Conservation (phyloP, 1,140 invertebrate species). For the Lepidurus packardi region DNA sequence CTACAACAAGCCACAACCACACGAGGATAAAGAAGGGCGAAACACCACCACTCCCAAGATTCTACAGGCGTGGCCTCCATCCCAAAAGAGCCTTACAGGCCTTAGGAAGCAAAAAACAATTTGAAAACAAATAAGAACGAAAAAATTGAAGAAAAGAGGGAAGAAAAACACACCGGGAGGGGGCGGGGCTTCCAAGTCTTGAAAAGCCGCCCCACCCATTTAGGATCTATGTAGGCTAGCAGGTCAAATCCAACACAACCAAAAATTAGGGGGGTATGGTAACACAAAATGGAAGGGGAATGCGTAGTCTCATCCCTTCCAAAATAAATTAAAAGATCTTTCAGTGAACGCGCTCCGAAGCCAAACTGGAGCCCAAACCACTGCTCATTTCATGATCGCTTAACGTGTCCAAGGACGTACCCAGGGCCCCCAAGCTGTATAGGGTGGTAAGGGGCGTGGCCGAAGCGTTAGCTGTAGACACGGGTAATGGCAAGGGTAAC, state of each 20-base stretch:
- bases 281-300: not conserved
- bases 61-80: not conserved
- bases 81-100: not conserved
- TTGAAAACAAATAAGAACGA: not conserved
- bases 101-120: not conserved
- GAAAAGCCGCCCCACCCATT: not conserved
- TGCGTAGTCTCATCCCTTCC: not conserved
- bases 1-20: slow-evolving; percentile 21
- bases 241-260: slow-evolving; percentile 21
- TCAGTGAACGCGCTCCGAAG: slow-evolving; percentile 27
- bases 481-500: not conserved
- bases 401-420: slow-evolving; percentile 32
- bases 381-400: slow-evolving; percentile 34
- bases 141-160: not conserved
- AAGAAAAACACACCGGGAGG: slow-evolving; percentile 8
- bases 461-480: not conserved
- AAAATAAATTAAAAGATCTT: not conserved
- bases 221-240: slow-evolving; percentile 8
- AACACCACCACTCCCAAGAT: not conserved
- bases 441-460: slow-evolving; percentile 2
- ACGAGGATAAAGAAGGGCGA: slow-evolving; percentile 4
- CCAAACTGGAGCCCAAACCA: slow-evolving; percentile 34
- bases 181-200: not conserved
- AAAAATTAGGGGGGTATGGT: not conserved
- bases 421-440: slow-evolving; percentile 16